Conservation (phyloP, 2,113 vertebrate species). For the Chionomys nivalis region DNA sequence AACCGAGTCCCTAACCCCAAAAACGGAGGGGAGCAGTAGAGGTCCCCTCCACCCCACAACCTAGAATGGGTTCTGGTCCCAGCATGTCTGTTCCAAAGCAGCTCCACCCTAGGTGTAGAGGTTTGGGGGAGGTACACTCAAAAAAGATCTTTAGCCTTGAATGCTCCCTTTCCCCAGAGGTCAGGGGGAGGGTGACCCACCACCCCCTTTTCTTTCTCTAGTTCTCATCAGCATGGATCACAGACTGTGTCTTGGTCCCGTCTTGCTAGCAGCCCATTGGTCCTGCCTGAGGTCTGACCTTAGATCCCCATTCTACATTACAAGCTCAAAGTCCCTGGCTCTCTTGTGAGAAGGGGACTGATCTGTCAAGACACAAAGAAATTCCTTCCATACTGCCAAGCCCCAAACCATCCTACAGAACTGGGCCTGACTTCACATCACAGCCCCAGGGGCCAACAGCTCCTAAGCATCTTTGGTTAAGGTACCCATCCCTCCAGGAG, state of each 20-base stretch:
- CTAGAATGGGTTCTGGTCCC: neutral
- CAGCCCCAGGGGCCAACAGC: neutral
- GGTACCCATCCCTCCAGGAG: neutral
- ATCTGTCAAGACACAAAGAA: slow-evolving; percentile 12
- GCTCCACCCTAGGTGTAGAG: neutral
- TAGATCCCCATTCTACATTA: neutral
- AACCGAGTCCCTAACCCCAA: slow-evolving; percentile 25
- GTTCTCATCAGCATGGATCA: neutral
- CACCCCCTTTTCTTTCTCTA: neutral
- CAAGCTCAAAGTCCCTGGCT: neutral
- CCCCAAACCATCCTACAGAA: neutral
- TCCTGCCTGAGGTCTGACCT: slow-evolving; percentile 38
- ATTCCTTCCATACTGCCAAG: neutral
- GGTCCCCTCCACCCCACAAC: neutral
- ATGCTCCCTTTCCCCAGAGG: neutral
- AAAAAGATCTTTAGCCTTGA: neutral
- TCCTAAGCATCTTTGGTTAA: neutral
- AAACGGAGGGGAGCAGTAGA: neutral
- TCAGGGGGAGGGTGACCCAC: neutral
- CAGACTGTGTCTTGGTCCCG: neutral
- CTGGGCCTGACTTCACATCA: neutral
- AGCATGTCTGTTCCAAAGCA: neutral
- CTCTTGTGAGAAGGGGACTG: slow-evolving; percentile 13
- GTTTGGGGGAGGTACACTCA: neutral
- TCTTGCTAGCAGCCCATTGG: neutral